Conservation (phyloP, 2,113 vertebrate genomes). For the Solenodon paradoxus region DNA sequence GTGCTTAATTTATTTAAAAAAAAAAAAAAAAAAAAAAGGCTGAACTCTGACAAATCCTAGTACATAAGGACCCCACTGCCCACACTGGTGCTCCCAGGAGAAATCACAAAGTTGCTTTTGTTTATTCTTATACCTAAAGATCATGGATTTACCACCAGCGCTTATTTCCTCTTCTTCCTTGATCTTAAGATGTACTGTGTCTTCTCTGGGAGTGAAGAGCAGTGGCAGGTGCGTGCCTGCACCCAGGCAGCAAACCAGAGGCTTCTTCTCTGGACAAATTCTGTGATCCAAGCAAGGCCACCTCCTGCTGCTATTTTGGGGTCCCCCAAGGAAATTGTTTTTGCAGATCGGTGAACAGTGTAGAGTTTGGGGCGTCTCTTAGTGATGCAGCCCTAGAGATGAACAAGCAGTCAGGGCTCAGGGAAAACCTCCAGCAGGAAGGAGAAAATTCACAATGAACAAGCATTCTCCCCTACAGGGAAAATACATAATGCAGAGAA, state of each 20-base stretch:
- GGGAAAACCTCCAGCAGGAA: neutral
- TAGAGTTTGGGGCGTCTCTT: neutral
- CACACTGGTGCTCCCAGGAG: neutral
- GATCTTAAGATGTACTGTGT: neutral
- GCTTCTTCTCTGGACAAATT: neutral
- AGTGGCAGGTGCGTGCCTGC: neutral
- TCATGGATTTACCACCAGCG: neutral
- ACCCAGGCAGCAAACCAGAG: neutral
- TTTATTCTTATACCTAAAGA: neutral
- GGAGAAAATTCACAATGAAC: neutral
- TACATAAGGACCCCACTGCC: no score
- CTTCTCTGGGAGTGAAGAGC: neutral
- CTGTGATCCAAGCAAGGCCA: neutral
- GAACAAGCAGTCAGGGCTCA: neutral
- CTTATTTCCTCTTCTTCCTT: neutral
- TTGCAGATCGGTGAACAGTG: neutral
- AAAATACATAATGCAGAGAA: neutral
- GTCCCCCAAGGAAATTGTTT: neutral
- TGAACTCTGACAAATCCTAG: neutral
- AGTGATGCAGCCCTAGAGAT: neutral
- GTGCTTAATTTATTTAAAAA: constrained; percentile 19
- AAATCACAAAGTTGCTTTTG: neutral
- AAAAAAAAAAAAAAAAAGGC: no score
- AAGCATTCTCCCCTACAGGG: neutral
- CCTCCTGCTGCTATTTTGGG: neutral